Conservation (phyloP, 2,113 vertebrate species). For the Paramormyrops kingsleyae region DNA sequence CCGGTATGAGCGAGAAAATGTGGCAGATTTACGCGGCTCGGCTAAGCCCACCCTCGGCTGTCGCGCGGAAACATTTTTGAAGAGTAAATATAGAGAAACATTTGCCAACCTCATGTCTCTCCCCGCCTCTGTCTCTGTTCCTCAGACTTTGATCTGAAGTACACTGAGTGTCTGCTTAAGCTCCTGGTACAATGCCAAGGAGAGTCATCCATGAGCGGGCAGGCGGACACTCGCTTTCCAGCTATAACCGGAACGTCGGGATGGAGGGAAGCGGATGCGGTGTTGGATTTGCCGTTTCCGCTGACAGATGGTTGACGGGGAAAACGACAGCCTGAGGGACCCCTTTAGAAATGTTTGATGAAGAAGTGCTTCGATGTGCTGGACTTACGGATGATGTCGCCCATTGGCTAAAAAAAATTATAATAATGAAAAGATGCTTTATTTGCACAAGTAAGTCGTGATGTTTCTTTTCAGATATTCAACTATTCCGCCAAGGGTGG, state of each 20-base stretch:
- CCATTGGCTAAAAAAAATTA: not conserved
- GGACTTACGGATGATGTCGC: not conserved
- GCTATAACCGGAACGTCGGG: not conserved
- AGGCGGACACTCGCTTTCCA: not conserved
- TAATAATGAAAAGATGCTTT: not conserved
- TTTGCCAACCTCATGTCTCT: not conserved
- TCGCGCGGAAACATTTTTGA: not conserved
- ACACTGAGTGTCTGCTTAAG: not conserved
- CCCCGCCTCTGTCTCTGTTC: not conserved
- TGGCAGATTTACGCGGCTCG: not conserved
- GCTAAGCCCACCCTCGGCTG: not conserved
- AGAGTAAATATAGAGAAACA: not conserved
- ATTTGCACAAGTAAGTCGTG: not conserved
- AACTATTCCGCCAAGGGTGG: not conserved
- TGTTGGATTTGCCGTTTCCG: not conserved
- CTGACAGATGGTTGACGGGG: not conserved
- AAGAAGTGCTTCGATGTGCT: not conserved
- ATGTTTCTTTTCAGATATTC: not conserved
- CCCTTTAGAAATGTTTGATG: not conserved
- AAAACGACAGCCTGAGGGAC: not conserved
- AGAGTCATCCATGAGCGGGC: not conserved
- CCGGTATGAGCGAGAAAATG: not conserved
- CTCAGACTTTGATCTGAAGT: not conserved
- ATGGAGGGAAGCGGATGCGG: not conserved
- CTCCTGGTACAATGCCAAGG: not conserved